Evolutionary conservation across 2,797 vertebrate species (phyloP).

Genomic region (Fratercula arctica): DNA sequence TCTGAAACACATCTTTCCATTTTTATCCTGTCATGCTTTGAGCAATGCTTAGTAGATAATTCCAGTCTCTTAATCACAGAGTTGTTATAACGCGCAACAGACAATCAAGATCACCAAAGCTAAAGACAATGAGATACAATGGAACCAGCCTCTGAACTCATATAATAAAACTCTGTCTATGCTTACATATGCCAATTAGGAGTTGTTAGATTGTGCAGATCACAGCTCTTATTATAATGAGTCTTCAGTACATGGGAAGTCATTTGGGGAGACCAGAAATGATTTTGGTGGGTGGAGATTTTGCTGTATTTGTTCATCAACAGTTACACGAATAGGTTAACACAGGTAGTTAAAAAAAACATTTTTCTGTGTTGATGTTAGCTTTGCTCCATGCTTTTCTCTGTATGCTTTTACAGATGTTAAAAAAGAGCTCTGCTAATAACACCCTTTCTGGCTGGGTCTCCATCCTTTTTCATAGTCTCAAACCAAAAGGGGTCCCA

Average conservation of each 20-base stretch:
- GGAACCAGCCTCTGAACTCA: background rate
- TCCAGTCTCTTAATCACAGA: background rate
- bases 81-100: background rate
- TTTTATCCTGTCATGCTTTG: slow-evolving; percentile 28
- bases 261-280: background rate
- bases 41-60: slow-evolving; percentile 15
- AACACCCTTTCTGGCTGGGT: background rate
- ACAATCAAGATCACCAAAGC: background rate
- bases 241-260: background rate
- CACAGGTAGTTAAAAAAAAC: background rate
- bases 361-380: background rate
- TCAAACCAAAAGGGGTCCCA: background rate
- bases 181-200: background rate
- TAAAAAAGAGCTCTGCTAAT: background rate
- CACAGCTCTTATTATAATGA: background rate
- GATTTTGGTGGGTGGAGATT: background rate
- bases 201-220: background rate
- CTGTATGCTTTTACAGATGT: background rate
- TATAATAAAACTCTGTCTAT: background rate
- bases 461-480: background rate
- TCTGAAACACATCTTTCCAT: slow-evolving; percentile 35
- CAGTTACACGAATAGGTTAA: background rate
- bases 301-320: background rate
- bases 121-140: background rate
- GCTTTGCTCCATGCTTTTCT: background rate